These are phyloP conservation scores for Dugesia japonica DNA, from an alignment of 2,888 invertebrate genomes.

Conservation along the genomic window DNA sequence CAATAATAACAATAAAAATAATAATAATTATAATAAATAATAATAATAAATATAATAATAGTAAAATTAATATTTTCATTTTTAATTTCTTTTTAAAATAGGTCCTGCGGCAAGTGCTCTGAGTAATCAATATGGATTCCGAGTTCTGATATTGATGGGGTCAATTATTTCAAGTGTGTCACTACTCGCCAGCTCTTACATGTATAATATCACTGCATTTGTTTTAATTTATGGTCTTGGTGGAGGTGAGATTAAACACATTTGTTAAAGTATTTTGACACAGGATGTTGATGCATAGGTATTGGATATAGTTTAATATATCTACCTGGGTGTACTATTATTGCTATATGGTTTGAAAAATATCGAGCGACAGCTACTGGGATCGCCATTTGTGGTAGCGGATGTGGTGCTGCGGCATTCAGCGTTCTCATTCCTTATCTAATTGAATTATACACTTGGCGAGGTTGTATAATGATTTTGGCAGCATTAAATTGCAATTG, in stretches of 20 bases:
- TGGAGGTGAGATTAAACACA: slow-evolving; percentile 56
- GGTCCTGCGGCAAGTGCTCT: slow-evolving; percentile 82
- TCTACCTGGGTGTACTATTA: slow-evolving; percentile 87
- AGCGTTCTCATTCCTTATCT: slow-evolving; percentile 55
- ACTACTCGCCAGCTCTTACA: slow-evolving; percentile 61
- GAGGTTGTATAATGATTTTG: slow-evolving; percentile 55
- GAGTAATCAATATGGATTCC: slow-evolving; percentile 78
- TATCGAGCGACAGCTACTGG: slow-evolving; percentile 83
- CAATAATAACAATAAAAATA: too few relatives aligned
- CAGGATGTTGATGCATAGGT: slow-evolving; percentile 51
- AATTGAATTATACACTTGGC: slow-evolving; percentile 63
- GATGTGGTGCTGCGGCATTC: slow-evolving; percentile 78
- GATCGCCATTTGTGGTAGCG: slow-evolving; percentile 83
- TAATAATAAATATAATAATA: not conserved
- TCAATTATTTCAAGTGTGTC: slow-evolving; percentile 59
- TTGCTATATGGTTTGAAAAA: slow-evolving; percentile 88
- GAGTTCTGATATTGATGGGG: slow-evolving; percentile 69
- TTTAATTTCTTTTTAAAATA: slow-evolving; percentile 42
- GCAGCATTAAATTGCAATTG: slow-evolving; percentile 66
- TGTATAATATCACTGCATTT: slow-evolving; percentile 64
- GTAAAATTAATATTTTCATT: too few relatives aligned
- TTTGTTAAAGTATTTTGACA: not conserved
- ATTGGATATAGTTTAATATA: slow-evolving; percentile 89
- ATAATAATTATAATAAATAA: too few relatives aligned
- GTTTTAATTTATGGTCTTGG: slow-evolving; percentile 67